phyloP scores from a whole-genome alignment of 2,888 invertebrate species.

The Dasysyrphus tricinctus region DNA sequence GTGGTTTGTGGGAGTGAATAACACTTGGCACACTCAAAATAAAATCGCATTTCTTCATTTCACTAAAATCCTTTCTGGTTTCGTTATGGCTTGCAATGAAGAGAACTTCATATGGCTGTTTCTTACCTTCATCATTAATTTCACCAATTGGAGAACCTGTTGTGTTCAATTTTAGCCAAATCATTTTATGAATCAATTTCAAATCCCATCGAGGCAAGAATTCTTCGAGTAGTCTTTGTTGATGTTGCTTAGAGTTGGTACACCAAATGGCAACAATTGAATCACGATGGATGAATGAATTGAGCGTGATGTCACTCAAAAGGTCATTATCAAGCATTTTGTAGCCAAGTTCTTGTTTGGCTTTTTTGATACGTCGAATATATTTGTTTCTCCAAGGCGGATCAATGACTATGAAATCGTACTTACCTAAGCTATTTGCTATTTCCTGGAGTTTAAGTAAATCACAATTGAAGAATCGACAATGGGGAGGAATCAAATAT shows the following conservation, averaged over 20 bases:
- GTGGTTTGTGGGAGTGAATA: constrained; percentile 98
- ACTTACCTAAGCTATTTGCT: constrained; percentile 85
- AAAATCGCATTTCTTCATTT: constrained; percentile 85
- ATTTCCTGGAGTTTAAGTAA: constrained; percentile 86
- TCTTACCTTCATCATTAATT: constrained; percentile 87
- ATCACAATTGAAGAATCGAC: constrained; percentile 88
- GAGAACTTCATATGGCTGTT: constrained; percentile 95
- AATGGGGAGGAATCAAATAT: constrained; percentile 88
- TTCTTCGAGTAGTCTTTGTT: constrained; percentile 87
- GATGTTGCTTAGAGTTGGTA: constrained; percentile 91
- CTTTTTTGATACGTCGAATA: constrained; percentile 90
- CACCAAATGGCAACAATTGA: constrained; percentile 95
- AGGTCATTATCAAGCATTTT: constrained; percentile 90
- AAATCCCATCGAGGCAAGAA: constrained; percentile 93
- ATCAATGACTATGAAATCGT: constrained; percentile 94
- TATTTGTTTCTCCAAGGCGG: constrained; percentile 99
- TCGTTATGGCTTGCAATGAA: constrained; percentile 85
- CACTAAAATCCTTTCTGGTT: constrained; percentile 62
- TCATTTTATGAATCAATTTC: constrained; percentile 89
- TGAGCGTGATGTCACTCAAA: constrained; percentile 88
- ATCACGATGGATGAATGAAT: constrained; percentile 85
- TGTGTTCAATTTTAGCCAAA: constrained; percentile 90
- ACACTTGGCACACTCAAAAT: constrained; percentile 94
- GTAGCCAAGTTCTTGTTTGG: constrained; percentile 86
- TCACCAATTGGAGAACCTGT: constrained; percentile 88